These are phyloP conservation scores for Melieria omissa DNA, from an alignment of 2,888 invertebrate genomes.

Conservation along the genomic window DNA sequence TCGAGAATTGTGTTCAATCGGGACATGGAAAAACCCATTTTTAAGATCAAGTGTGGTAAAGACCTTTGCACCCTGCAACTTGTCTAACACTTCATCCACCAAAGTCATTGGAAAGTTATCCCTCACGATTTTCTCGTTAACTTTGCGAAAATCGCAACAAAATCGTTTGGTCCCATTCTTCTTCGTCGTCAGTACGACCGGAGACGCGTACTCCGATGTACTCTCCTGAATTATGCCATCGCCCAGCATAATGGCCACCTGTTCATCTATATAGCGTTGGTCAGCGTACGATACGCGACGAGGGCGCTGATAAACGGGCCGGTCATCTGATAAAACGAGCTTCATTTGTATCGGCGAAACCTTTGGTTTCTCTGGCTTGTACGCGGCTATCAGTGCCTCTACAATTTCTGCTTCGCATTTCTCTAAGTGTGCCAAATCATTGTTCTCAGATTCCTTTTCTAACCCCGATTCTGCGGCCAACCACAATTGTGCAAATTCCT, in stretches of 20 bases:
- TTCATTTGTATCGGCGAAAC: conserved; percentile 10
- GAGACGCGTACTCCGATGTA: conserved; percentile 7
- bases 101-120: conserved; percentile 14
- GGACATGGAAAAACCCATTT: conserved; percentile 41
- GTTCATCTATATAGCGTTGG: conserved; percentile 4
- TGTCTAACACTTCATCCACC: conserved; percentile 41
- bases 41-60: conserved; percentile 39
- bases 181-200: conserved; percentile 19
- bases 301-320: conserved; percentile 5
- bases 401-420: neutral
- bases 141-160: conserved; percentile 37
- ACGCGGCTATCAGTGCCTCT: neutral
- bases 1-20: neutral
- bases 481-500: neutral
- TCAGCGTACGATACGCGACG: conserved; percentile 7
- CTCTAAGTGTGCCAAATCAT: neutral
- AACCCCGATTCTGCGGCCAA: neutral
- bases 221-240: conserved; percentile 4
- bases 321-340: conserved; percentile 1
- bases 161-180: conserved; percentile 36
- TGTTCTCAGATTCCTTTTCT: neutral
- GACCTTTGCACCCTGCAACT: conserved; percentile 28
- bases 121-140: conserved; percentile 41
- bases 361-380: neutral
- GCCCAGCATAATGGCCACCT: neutral